These are phyloP conservation scores for Solenodon paradoxus DNA, from an alignment of 2,113 vertebrate species.

Conservation along the genomic window DNA sequence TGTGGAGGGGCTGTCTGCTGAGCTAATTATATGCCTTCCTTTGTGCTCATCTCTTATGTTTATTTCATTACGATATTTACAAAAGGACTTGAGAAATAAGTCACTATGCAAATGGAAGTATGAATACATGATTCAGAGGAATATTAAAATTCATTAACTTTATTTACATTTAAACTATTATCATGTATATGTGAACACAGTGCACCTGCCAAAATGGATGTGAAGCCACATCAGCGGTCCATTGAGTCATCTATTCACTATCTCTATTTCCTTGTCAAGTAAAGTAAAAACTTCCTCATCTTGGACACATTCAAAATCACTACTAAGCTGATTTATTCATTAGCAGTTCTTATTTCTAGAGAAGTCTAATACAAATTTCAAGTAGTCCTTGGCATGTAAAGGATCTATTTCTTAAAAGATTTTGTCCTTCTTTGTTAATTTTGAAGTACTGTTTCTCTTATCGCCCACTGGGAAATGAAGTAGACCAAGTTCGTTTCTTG, in stretches of 20 bases:
- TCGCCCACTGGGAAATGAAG: slow-evolving; percentile 13
- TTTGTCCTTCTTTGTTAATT: slow-evolving; percentile 26
- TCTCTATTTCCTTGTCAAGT: slow-evolving; percentile 71
- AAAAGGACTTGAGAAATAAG: slow-evolving; percentile 75
- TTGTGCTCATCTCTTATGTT: slow-evolving; percentile 73
- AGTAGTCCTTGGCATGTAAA: slow-evolving; percentile 49
- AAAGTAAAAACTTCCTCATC: slow-evolving; percentile 66
- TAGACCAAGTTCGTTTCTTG: background rate
- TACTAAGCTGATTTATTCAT: slow-evolving; percentile 46
- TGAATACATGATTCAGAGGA: slow-evolving; percentile 56
- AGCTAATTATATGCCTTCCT: slow-evolving; percentile 66
- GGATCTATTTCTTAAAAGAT: slow-evolving; percentile 9
- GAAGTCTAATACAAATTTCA: slow-evolving; percentile 34
- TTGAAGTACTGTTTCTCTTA: slow-evolving; percentile 7
- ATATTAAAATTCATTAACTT: slow-evolving; percentile 75
- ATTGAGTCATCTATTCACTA: slow-evolving; percentile 65
- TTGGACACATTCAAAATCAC: slow-evolving; percentile 51
- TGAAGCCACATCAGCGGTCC: slow-evolving; percentile 36
- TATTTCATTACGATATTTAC: slow-evolving; percentile 78
- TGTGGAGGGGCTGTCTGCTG: slow-evolving; percentile 33
- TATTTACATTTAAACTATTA: slow-evolving; percentile 78
- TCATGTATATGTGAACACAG: slow-evolving; percentile 70
- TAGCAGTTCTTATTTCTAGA: slow-evolving; percentile 22
- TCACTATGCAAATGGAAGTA: slow-evolving; percentile 72
- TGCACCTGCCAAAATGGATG: slow-evolving; percentile 63